These are phyloP conservation scores for Rana temporaria DNA, from an alignment of 2,113 vertebrate genomes.

Conservation along the genomic window DNA sequence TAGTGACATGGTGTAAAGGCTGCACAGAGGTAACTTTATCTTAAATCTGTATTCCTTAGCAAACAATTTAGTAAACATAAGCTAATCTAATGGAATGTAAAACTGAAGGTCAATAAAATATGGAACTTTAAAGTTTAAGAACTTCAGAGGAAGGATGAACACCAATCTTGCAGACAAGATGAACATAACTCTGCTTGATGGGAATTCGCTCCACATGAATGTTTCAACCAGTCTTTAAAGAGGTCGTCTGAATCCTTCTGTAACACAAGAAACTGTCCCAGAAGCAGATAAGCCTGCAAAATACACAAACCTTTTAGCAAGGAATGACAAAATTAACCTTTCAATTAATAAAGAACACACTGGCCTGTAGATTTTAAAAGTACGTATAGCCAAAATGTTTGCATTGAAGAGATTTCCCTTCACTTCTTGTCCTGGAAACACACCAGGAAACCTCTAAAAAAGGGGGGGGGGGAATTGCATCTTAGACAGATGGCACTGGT, in stretches of 20 bases:
- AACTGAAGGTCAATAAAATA: background rate
- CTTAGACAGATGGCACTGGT: no score
- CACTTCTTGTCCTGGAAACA: no score
- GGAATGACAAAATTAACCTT: no score
- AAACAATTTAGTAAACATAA: background rate
- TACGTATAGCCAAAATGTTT: no score
- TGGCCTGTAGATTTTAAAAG: no score
- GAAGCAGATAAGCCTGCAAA: constrained; percentile 67
- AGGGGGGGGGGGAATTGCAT: no score
- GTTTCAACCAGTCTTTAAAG: constrained; percentile 74
- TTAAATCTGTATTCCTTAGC: background rate
- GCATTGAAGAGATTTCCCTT: no score
- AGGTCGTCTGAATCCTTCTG: constrained; percentile 67
- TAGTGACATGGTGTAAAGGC: background rate
- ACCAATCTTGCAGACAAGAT: constrained; percentile 72
- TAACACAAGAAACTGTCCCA: constrained; percentile 73
- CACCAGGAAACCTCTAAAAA: no score
- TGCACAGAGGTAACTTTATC: background rate
- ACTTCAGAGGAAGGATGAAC: constrained; percentile 70
- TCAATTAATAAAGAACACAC: no score
- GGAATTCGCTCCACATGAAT: constrained; percentile 63
- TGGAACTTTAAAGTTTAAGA: background rate
- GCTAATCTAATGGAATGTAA: constrained; percentile 15
- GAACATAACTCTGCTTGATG: constrained; percentile 67
- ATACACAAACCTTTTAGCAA: background rate